Evolutionary conservation across 2,888 invertebrate species (phyloP).

Genomic region (Pyrocoelia pectoralis): DNA sequence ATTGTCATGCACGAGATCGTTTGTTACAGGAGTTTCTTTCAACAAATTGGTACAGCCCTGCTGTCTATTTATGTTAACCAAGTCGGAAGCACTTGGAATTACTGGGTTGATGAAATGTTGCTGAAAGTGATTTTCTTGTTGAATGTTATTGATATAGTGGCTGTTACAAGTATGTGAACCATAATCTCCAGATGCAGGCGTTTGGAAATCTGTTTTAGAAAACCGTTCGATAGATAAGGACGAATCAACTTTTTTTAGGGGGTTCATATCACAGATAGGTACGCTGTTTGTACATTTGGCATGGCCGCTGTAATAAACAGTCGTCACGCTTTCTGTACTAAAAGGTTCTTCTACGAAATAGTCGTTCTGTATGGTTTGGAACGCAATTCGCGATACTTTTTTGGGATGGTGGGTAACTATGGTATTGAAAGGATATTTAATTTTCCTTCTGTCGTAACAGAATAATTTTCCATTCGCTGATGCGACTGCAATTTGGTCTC

Average conservation of each 20-base stretch:
- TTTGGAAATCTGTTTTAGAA: neutral
- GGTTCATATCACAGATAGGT: neutral
- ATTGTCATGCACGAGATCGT: neutral
- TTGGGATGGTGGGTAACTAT: slow-evolving; percentile 30
- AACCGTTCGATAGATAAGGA: neutral
- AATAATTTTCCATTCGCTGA: slow-evolving; percentile 43
- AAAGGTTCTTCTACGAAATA: neutral
- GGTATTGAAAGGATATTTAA: slow-evolving; percentile 24
- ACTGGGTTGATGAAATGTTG: neutral
- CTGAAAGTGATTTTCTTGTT: too few relatives aligned
- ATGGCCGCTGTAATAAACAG: neutral
- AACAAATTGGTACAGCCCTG: neutral
- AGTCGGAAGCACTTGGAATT: too few relatives aligned
- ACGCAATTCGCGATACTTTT: slow-evolving; percentile 22
- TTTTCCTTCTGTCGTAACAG: slow-evolving; percentile 42
- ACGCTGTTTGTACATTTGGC: neutral
- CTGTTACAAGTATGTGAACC: neutral
- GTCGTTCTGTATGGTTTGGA: too few relatives aligned
- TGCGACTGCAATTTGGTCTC: slow-evolving; percentile 42
- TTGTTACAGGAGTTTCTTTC: neutral
- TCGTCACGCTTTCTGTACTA: neutral
- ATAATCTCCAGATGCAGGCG: neutral
- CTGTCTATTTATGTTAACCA: neutral
- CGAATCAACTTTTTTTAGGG: neutral
- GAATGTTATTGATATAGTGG: neutral